Evolutionary conservation across 2,113 vertebrate genomes (phyloP).

Genomic region (Protobothrops mucrosquamatus): DNA sequence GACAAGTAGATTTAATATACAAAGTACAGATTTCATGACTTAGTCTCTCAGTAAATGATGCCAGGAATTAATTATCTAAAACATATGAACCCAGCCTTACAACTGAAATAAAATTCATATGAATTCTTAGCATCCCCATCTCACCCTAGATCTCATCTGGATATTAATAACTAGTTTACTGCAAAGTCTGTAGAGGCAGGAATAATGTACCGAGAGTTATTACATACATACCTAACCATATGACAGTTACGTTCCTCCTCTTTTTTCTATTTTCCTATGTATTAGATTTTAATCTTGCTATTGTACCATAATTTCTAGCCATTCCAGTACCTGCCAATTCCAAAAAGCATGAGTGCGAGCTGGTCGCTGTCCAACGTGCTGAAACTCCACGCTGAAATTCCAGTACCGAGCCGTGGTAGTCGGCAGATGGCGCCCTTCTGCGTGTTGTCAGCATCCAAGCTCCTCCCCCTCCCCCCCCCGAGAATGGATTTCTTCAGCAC

Average conservation of each 20-base stretch:
- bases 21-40: not conserved
- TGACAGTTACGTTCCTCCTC: too few relatives aligned
- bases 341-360: not conserved
- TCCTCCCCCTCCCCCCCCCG: constrained; percentile 18
- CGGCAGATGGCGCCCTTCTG: constrained; percentile 58
- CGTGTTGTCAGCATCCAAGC: constrained; percentile 27
- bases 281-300: not conserved
- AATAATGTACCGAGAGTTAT: not conserved
- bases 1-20: not conserved
- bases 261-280: accelerated
- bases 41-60: not conserved
- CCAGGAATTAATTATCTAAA: not conserved
- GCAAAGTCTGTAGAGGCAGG: not conserved
- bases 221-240: not conserved
- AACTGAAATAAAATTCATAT: not conserved
- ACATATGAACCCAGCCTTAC: not conserved
- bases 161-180: not conserved
- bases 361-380: constrained; percentile 34
- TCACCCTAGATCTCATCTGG: not conserved
- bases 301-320: not conserved
- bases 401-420: constrained; percentile 4
- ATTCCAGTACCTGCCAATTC: not conserved
- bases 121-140: not conserved
- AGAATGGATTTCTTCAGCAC: not conserved
- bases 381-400: constrained; percentile 19